Conservation (phyloP, 2,113 vertebrate genomes). For the Zosterops borbonicus region DNA sequence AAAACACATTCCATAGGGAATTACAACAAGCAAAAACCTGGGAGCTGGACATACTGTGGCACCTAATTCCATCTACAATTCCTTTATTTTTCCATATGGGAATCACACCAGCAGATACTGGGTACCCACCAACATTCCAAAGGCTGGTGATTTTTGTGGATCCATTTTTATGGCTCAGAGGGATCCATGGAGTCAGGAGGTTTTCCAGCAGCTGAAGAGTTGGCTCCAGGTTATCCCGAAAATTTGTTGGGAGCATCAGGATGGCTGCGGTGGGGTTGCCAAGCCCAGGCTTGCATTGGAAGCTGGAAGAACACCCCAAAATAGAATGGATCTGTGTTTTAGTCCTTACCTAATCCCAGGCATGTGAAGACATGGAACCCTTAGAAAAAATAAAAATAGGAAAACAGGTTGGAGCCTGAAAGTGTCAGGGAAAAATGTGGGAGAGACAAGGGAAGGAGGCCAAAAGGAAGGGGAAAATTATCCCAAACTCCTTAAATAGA, state of each 20-base stretch:
- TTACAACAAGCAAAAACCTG: not conserved
- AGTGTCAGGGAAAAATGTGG: not conserved
- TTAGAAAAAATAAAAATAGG: not conserved
- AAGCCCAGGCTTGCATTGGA: not conserved
- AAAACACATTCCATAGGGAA: not conserved
- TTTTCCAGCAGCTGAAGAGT: not conserved
- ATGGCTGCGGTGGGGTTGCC: not conserved
- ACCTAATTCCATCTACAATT: not conserved
- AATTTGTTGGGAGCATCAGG: accelerated
- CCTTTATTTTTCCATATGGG: not conserved
- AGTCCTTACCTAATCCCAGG: not conserved
- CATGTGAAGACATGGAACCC: not conserved
- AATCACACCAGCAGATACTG: not conserved
- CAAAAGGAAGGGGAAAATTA: not conserved
- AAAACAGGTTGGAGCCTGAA: not conserved
- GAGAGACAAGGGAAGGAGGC: not conserved
- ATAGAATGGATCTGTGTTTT: not conserved
- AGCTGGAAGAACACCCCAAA: not conserved
- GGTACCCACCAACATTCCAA: not conserved
- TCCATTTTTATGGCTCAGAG: not conserved
- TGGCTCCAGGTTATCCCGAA: not conserved
- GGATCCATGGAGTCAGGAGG: accelerated
- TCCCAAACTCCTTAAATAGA: accelerated
- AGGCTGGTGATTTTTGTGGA: not conserved
- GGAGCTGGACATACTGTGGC: not conserved